phyloP scores from a whole-genome alignment of 2,797 vertebrate species.

The Paedocypris micromegethes region DNA sequence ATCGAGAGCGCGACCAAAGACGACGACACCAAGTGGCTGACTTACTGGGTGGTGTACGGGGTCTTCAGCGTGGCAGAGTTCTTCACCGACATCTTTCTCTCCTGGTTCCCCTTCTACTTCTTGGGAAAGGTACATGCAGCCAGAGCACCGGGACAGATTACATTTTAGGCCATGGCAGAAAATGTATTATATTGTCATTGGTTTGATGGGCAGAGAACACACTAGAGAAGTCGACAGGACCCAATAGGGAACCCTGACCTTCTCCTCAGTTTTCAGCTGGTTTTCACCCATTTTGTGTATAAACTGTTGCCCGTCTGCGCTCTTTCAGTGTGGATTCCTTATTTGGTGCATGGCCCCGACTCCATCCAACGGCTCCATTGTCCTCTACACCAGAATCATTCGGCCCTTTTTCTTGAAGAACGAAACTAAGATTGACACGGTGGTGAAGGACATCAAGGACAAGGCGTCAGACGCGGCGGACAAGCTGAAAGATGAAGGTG shows the following conservation, averaged over 20 bases:
- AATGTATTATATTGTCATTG: no score
- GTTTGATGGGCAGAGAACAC: no score
- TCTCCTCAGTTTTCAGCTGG: no score
- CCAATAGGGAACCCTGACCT: no score
- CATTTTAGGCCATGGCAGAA: no score
- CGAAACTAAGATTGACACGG: slow-evolving; percentile 74
- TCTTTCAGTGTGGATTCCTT: slow-evolving; percentile 82
- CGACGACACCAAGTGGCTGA: slow-evolving; percentile 96
- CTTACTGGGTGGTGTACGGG: slow-evolving; percentile 97
- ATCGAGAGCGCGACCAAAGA: slow-evolving; percentile 95
- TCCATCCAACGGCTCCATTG: slow-evolving; percentile 80
- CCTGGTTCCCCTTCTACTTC: slow-evolving; percentile 98
- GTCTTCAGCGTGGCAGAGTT: slow-evolving; percentile 94
- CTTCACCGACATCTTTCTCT: slow-evolving; percentile 94
- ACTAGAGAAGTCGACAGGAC: no score
- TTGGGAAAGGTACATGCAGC: slow-evolving; percentile 80
- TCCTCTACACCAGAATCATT: slow-evolving; percentile 84
- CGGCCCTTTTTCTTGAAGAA: slow-evolving; percentile 90
- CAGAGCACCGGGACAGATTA: no score
- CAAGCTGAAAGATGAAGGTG: slow-evolving; percentile 87
- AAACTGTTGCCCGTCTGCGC: background rate
- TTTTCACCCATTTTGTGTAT: no score
- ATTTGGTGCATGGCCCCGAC: slow-evolving; percentile 95
- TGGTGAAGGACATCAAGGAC: slow-evolving; percentile 83
- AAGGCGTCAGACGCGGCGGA: slow-evolving; percentile 89